These are phyloP conservation scores for Selenia dentaria DNA, from an alignment of 2,888 invertebrate species.

Conservation along the genomic window DNA sequence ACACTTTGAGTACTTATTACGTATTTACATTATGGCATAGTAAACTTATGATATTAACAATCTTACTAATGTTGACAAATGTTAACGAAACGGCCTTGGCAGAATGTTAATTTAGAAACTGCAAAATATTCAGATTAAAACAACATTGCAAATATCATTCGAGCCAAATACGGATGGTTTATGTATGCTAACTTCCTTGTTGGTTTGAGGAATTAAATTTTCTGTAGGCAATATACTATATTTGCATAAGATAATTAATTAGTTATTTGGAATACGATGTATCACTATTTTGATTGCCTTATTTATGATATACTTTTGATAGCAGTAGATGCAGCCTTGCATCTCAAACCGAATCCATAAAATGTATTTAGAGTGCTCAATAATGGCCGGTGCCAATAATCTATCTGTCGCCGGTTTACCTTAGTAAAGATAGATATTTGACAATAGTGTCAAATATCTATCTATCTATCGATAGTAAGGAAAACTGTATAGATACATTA, in stretches of 20 bases:
- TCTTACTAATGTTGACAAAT: constrained; percentile 40
- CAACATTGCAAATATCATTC: constrained; percentile 4
- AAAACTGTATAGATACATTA: too few relatives aligned
- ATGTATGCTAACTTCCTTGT: constrained; percentile 23
- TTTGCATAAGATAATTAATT: too few relatives aligned
- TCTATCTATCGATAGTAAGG: too few relatives aligned
- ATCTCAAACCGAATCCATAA: too few relatives aligned
- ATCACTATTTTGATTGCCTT: background rate
- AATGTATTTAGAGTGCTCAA: too few relatives aligned
- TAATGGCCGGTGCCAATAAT: too few relatives aligned
- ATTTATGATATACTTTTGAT: too few relatives aligned
- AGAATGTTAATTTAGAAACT: constrained; percentile 38
- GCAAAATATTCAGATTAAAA: constrained; percentile 30
- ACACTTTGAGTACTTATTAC: constrained; percentile 32
- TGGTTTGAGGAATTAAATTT: constrained; percentile 4
- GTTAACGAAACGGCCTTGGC: constrained; percentile 56
- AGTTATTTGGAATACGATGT: too few relatives aligned
- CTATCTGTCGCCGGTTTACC: too few relatives aligned
- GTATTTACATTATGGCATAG: constrained; percentile 51
- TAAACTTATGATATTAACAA: constrained; percentile 62
- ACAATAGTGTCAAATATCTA: too few relatives aligned
- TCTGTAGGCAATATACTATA: background rate
- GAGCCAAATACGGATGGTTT: constrained; percentile 14
- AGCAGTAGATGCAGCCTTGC: too few relatives aligned
- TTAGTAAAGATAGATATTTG: too few relatives aligned